Percentiles rank a stretch among this genome's conserved stretches.
Evolutionary conservation across 2,797 vertebrate species (phyloP).

Genomic region (Alfaro cultratus): DNA sequence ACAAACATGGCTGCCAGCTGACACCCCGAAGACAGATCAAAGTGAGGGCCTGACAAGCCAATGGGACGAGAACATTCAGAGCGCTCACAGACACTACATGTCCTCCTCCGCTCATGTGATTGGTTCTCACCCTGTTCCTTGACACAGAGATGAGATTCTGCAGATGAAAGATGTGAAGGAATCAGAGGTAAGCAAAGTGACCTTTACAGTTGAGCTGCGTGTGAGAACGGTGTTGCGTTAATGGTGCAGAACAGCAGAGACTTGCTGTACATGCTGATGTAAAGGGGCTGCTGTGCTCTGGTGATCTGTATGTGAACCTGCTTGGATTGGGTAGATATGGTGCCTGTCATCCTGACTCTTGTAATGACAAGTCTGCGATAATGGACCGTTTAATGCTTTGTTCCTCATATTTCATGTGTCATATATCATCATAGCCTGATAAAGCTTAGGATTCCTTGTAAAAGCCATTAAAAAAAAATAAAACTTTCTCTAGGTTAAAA

Average conservation of each 20-base stretch:
- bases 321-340: slow-evolving; percentile 35
- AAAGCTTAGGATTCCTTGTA: background rate
- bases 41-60: slow-evolving; percentile 61
- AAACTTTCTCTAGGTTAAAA: background rate
- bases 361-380: slow-evolving; percentile 1
- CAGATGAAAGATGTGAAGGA: slow-evolving; percentile 51
- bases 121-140: slow-evolving; percentile 15
- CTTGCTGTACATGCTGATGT: background rate
- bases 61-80: slow-evolving; percentile 49
- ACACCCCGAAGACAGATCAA: slow-evolving; percentile 79
- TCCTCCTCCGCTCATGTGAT: slow-evolving; percentile 8
- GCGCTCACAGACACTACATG: slow-evolving; percentile 23
- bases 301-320: slow-evolving; percentile 52
- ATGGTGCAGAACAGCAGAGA: slow-evolving; percentile 67
- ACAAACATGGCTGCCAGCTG: slow-evolving; percentile 80
- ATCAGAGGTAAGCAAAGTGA: slow-evolving; percentile 41
- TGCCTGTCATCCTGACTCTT: slow-evolving; percentile 38
- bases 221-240: slow-evolving; percentile 50
- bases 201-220: slow-evolving; percentile 62
- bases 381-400: background rate
- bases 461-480: background rate
- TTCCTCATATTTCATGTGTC: background rate
- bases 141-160: slow-evolving; percentile 17
- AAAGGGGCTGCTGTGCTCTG: slow-evolving; percentile 32
- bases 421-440: background rate